phyloP scores from a whole-genome alignment of 2,113 vertebrate genomes.

The Phainopepla nitens region DNA sequence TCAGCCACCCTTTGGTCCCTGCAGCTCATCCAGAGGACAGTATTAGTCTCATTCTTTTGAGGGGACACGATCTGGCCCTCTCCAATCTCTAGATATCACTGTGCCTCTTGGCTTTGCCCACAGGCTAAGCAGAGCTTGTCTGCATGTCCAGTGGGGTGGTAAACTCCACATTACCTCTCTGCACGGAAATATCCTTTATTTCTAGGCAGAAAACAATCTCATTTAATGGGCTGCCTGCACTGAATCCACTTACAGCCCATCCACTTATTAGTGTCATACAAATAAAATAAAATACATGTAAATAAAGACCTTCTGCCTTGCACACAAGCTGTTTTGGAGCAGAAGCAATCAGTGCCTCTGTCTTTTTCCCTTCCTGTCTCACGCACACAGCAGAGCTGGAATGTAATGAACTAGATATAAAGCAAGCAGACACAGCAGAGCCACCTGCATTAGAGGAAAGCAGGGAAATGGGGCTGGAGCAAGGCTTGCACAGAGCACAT shows the following conservation, averaged over 20 bases:
- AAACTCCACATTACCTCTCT: background rate
- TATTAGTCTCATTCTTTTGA: background rate
- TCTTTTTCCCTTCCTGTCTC: slow-evolving; percentile 17
- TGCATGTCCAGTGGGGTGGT: background rate
- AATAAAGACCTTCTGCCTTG: slow-evolving; percentile 31
- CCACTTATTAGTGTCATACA: slow-evolving; percentile 40
- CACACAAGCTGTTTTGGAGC: background rate
- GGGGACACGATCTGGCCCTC: background rate
- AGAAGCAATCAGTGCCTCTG: background rate
- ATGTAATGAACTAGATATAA: background rate
- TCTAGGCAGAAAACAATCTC: background rate
- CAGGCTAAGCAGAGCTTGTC: background rate
- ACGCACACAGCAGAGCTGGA: background rate
- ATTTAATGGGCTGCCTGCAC: background rate
- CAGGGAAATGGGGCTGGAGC: background rate
- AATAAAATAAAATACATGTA: slow-evolving; percentile 38
- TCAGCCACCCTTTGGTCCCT: background rate
- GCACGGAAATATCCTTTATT: background rate
- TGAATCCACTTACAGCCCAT: slow-evolving; percentile 19
- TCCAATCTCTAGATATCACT: background rate
- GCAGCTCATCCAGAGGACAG: background rate
- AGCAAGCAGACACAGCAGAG: background rate
- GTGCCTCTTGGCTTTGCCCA: background rate
- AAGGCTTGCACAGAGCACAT: background rate
- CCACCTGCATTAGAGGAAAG: background rate